These are phyloP conservation scores for Otolemur garnettii DNA, from an alignment of 2,113 vertebrate genomes.

Conservation along the genomic window DNA sequence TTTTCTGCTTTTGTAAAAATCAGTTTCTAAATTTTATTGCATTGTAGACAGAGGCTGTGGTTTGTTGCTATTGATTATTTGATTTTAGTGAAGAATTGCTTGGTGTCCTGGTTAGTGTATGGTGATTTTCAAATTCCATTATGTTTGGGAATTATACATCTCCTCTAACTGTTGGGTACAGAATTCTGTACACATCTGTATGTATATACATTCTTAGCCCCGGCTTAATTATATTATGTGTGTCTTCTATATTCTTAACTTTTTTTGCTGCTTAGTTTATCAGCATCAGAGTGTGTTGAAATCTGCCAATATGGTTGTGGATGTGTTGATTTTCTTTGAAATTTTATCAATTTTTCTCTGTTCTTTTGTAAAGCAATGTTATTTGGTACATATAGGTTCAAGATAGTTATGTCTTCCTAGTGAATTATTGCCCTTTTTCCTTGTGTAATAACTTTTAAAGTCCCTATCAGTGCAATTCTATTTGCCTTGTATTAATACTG, in stretches of 20 bases:
- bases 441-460: not conserved
- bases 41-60: conserved; percentile 8
- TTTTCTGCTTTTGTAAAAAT: conserved; percentile 57
- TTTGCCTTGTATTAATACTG: conserved; percentile 29
- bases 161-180: not conserved
- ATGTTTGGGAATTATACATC: conserved; percentile 11
- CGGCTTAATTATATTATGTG: not conserved
- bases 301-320: not conserved
- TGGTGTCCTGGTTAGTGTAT: conserved; percentile 24
- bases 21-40: conserved; percentile 34
- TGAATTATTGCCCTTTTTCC: not conserved
- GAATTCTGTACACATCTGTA: not conserved
- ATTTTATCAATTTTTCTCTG: not conserved
- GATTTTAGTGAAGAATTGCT: conserved; percentile 58
- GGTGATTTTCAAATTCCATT: not conserved
- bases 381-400: not conserved
- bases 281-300: not conserved
- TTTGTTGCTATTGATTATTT: conserved; percentile 56
- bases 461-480: not conserved
- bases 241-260: not conserved
- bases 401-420: not conserved
- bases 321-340: not conserved
- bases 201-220: not conserved
- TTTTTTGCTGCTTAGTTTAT: not conserved
- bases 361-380: conserved; percentile 9